Percentiles rank a stretch among this genome's conserved stretches.
These are phyloP conservation scores for Psittacula derbiana DNA, from an alignment of 2,797 vertebrate species.

Conservation along the genomic window DNA sequence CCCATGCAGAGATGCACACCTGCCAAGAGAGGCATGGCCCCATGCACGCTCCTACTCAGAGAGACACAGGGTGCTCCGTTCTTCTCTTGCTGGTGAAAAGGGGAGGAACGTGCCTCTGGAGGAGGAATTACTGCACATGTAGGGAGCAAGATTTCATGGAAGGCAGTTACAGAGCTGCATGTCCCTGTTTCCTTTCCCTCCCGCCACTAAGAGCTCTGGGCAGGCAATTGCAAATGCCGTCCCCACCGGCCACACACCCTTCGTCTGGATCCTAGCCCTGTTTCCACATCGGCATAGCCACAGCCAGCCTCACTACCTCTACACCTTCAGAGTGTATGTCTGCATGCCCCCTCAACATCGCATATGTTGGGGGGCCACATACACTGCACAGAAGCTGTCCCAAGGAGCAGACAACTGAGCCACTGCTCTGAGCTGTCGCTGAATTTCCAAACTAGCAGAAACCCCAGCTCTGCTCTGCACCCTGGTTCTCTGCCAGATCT, in stretches of 20 bases:
- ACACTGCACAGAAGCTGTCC: not conserved
- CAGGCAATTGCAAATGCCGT: not conserved
- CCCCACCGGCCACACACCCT: fast-evolving
- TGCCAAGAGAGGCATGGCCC: fast-evolving
- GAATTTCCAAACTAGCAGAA: not conserved
- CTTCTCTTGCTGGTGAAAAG: not conserved
- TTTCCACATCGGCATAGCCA: not conserved
- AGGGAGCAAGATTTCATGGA: not conserved
- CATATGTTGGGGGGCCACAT: not conserved
- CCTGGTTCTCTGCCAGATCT: not conserved
- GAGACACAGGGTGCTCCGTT: fast-evolving
- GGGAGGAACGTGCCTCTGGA: not conserved
- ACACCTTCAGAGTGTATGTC: not conserved
- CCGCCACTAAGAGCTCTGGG: not conserved
- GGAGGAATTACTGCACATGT: not conserved
- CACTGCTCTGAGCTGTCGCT: not conserved
- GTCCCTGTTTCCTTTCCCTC: not conserved
- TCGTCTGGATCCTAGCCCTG: not conserved
- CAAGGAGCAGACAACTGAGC: not conserved
- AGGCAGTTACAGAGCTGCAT: not conserved
- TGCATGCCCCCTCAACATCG: not conserved
- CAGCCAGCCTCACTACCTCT: not conserved
- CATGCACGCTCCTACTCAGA: fast-evolving
- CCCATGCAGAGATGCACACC: fast-evolving
- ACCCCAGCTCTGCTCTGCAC: not conserved